These are phyloP conservation scores for Salvelinus fontinalis DNA, from an alignment of 2,113 vertebrate genomes.

Conservation along the genomic window DNA sequence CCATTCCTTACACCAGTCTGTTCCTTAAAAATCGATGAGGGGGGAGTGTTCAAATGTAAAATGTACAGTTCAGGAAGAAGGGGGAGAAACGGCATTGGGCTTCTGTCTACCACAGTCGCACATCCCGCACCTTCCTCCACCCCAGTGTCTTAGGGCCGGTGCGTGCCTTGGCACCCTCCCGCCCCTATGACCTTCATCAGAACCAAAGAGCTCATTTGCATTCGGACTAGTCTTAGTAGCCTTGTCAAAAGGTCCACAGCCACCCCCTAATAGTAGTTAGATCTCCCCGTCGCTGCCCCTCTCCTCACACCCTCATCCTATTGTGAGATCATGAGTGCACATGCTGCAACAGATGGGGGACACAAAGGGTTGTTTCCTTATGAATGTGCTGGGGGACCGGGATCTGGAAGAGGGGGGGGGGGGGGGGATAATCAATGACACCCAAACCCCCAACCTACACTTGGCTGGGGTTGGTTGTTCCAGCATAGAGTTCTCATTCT, in stretches of 20 bases:
- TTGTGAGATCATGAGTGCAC: constrained; percentile 36
- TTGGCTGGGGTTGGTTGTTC: constrained; percentile 48
- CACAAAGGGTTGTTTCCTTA: constrained; percentile 55
- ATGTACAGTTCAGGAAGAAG: too few species aligned
- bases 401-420: neutral
- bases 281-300: constrained; percentile 32
- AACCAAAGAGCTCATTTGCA: constrained; percentile 49
- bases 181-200: constrained; percentile 29
- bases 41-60: too few species aligned
- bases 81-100: too few species aligned
- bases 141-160: neutral
- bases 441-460: constrained; percentile 13
- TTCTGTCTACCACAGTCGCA: neutral
- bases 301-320: constrained; percentile 28
- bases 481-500: neutral
- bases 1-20: too few species aligned
- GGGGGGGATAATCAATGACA: neutral
- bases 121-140: neutral
- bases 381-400: neutral
- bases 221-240: constrained; percentile 51
- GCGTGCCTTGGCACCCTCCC: constrained; percentile 22
- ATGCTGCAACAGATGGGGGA: constrained; percentile 63
- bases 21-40: too few species aligned
- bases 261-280: constrained; percentile 62
- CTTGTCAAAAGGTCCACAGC: constrained; percentile 53